Evolutionary conservation across 2,797 vertebrate genomes (phyloP).

Genomic region (Lagocephalus sceleratus): DNA sequence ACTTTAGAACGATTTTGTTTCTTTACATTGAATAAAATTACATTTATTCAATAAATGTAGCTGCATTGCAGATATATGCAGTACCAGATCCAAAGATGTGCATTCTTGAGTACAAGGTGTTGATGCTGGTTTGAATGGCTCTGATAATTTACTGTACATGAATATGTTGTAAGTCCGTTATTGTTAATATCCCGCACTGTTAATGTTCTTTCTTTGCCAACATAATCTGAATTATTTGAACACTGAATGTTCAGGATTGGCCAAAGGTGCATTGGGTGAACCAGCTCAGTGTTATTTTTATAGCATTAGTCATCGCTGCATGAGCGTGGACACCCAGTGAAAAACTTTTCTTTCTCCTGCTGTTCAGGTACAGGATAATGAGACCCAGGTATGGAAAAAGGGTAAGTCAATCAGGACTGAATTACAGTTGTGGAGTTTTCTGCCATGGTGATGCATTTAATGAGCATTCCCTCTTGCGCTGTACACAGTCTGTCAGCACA

Average conservation of each 20-base stretch:
- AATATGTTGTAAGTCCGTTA: no score
- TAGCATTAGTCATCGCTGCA: slow-evolving; percentile 1
- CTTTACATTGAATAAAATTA: no score
- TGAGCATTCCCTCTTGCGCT: slow-evolving; percentile 63
- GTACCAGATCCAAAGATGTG: no score
- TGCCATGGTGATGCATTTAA: slow-evolving; percentile 62
- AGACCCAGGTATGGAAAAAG: slow-evolving; percentile 44
- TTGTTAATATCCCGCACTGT: no score
- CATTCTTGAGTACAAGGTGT: no score
- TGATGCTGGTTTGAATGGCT: no score
- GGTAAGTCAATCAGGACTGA: slow-evolving; percentile 55
- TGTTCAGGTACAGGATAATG: slow-evolving; percentile 53
- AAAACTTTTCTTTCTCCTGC: slow-evolving; percentile 43
- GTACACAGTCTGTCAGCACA: slow-evolving; percentile 65
- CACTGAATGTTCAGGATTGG: slow-evolving; percentile 2
- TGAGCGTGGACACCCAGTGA: slow-evolving; percentile 1
- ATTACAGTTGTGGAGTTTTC: slow-evolving; percentile 56
- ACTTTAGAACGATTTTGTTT: neutral
- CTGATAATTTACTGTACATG: no score
- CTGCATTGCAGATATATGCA: no score
- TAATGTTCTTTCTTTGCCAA: no score
- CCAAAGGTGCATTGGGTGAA: slow-evolving; percentile 14
- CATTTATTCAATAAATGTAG: no score
- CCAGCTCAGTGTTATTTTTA: no score
- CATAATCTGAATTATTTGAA: no score